phyloP scores from a whole-genome alignment of 2,888 invertebrate genomes.

The Notocelia uddmanniana region DNA sequence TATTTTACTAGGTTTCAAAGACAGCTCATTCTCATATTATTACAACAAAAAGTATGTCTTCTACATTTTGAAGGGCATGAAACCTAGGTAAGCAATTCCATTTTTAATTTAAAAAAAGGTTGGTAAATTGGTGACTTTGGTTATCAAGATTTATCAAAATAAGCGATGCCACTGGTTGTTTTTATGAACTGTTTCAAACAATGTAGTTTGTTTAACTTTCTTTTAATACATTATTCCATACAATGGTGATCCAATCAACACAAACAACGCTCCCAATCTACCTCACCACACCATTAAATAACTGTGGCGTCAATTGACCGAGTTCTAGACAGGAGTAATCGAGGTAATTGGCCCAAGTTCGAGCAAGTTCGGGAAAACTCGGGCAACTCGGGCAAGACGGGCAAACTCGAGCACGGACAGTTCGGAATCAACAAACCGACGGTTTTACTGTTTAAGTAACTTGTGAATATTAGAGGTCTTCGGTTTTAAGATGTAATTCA shows the following conservation, averaged over 20 bases:
- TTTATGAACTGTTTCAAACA: too few relatives aligned
- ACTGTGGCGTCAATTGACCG: constrained; percentile 19
- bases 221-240: too few relatives aligned
- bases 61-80: too few relatives aligned
- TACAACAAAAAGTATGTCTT: too few relatives aligned
- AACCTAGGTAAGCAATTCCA: too few relatives aligned
- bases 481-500: background rate
- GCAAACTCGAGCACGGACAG: constrained; percentile 8
- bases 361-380: constrained; percentile 8
- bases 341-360: constrained; percentile 37
- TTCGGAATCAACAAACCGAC: constrained; percentile 25
- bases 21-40: too few relatives aligned
- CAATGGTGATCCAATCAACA: background rate
- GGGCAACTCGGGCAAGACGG: constrained; percentile 1
- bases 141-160: too few relatives aligned
- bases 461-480: background rate
- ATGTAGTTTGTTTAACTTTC: too few relatives aligned
- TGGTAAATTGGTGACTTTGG: too few relatives aligned
- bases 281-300: constrained; percentile 21
- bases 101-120: too few relatives aligned
- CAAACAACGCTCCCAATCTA: background rate
- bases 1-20: too few relatives aligned
- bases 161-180: too few relatives aligned
- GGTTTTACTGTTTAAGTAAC: constrained; percentile 11
- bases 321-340: constrained; percentile 32